Conservation (phyloP, 2,888 invertebrate species). For the Junonia oenone region DNA sequence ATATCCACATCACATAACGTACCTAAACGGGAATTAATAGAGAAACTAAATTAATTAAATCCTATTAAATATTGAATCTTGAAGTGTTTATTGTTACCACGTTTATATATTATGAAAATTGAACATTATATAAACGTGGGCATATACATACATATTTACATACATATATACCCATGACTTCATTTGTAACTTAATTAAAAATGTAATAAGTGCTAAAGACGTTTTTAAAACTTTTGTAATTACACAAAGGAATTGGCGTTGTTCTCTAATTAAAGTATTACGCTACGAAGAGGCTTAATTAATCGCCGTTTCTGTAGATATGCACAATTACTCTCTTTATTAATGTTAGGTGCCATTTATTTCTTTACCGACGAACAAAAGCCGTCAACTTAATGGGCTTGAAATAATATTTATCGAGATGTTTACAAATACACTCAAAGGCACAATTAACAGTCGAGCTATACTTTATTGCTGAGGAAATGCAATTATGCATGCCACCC, state of each 20-base stretch:
- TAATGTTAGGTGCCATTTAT: constrained; percentile 28
- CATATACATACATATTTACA: no score
- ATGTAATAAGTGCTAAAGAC: constrained; percentile 10
- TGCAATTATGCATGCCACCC: no score
- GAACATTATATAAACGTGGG: no score
- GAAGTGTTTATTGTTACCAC: no score
- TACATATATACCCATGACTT: no score
- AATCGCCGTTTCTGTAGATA: constrained; percentile 37
- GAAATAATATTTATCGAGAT: background rate
- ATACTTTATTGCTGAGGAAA: no score
- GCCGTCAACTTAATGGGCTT: constrained; percentile 18
- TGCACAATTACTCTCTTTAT: constrained; percentile 34
- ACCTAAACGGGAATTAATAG: no score
- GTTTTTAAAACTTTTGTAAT: constrained; percentile 34
- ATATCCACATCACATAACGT: no score
- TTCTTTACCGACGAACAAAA: constrained; percentile 20
- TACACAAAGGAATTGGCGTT: constrained; percentile 37
- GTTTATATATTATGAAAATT: no score
- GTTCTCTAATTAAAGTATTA: constrained; percentile 39
- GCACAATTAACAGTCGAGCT: no score
- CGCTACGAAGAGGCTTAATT: constrained; percentile 40
- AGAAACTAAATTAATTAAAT: no score
- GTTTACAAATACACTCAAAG: background rate
- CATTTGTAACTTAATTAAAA: background rate
- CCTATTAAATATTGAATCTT: no score